Evolutionary conservation across 1,140 invertebrate genomes (phyloP).

Genomic region (Cataglyphis hispanica): DNA sequence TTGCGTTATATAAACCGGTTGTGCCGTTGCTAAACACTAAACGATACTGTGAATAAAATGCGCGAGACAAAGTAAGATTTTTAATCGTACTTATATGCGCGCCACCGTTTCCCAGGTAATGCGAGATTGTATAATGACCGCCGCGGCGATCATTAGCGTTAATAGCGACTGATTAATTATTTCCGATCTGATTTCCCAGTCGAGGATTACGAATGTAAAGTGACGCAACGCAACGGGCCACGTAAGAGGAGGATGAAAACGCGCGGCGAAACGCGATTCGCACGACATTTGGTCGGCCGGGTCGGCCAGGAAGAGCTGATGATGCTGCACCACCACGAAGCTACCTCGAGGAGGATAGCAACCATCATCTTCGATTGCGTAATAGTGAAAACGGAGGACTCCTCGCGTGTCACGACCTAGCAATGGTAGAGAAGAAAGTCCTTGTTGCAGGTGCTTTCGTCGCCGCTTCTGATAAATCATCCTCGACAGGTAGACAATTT

Average conservation of each 20-base stretch:
- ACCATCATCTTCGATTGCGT: slow-evolving; percentile 62
- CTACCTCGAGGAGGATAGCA: slow-evolving; percentile 41
- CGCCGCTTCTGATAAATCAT: slow-evolving; percentile 47
- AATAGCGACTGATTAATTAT: slow-evolving; percentile 24
- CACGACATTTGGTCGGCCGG: slow-evolving; percentile 70
- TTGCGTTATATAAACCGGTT: slow-evolving; percentile 8
- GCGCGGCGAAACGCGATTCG: slow-evolving; percentile 62
- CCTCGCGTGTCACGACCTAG: slow-evolving; percentile 62
- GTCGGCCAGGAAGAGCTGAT: slow-evolving; percentile 66
- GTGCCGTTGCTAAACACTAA: background rate
- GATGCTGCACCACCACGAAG: slow-evolving; percentile 44
- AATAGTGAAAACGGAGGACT: slow-evolving; percentile 73
- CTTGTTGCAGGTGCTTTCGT: slow-evolving; percentile 64
- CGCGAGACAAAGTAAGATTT: background rate
- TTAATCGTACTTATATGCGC: background rate
- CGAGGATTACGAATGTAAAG: background rate
- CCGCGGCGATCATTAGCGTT: background rate
- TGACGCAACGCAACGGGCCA: slow-evolving; percentile 51
- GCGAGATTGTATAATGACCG: background rate
- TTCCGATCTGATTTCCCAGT: slow-evolving; percentile 35
- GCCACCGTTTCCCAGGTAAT: slow-evolving; percentile 35
- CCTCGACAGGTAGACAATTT: slow-evolving; percentile 25
- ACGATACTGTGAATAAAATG: slow-evolving; percentile 5
- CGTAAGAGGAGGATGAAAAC: slow-evolving; percentile 59
- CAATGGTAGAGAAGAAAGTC: background rate